Conservation (phyloP, 2,797 vertebrate species). For the Catharus ustulatus region DNA sequence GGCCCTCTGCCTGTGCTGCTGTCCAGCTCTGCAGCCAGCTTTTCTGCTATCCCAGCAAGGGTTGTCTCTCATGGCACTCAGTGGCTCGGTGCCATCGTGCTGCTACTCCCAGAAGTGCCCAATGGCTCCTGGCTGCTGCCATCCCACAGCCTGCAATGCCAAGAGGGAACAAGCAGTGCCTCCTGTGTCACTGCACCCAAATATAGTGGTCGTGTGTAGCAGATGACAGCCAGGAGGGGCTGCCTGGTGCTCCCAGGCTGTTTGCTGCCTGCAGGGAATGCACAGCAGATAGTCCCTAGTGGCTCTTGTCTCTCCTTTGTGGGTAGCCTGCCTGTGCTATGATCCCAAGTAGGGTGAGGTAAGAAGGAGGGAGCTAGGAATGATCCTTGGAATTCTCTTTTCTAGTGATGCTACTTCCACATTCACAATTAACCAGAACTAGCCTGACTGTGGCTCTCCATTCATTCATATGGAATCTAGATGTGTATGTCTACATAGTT, state of each 20-base stretch:
- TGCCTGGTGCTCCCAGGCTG: too few relatives aligned
- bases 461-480: background rate
- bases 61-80: background rate
- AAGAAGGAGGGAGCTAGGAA: too few relatives aligned
- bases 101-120: too few relatives aligned
- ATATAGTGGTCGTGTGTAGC: too few relatives aligned
- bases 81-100: too few relatives aligned
- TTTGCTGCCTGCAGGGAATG: too few relatives aligned
- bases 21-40: background rate
- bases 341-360: too few relatives aligned
- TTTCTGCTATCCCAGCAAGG: background rate
- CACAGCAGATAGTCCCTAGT: too few relatives aligned
- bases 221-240: too few relatives aligned
- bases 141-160: background rate
- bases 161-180: background rate
- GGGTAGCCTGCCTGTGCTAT: too few relatives aligned
- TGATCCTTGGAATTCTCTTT: background rate
- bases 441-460: background rate
- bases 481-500: background rate
- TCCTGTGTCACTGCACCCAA: background rate
- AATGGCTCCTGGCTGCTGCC: background rate
- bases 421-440: background rate
- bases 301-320: too few relatives aligned
- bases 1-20: background rate
- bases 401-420: background rate